A percentile compares a stretch with the other conserved stretches of the same genome.
These are phyloP conservation scores for Pseudomyrmex sp. DNA, from an alignment of 1,140 invertebrate genomes.

Conservation along the genomic window DNA sequence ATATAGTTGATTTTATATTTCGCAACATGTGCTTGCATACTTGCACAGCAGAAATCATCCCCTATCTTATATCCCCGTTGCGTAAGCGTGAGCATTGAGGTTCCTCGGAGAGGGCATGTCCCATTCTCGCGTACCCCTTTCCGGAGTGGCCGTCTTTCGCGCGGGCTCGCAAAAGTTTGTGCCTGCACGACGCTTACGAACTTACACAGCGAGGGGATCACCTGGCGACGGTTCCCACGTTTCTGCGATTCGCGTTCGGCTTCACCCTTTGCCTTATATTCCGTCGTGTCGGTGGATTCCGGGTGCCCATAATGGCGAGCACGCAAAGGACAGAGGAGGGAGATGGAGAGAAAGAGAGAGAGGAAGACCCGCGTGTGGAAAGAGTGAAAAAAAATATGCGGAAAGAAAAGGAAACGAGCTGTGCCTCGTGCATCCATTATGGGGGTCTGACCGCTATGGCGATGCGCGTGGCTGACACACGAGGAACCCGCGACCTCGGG, in stretches of 20 bases:
- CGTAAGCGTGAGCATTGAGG: conserved; percentile 7
- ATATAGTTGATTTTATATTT: background rate
- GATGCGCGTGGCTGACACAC: conserved; percentile 84
- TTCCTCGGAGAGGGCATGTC: conserved; percentile 50
- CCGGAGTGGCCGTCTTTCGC: conserved; percentile 68
- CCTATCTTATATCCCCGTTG: conserved; percentile 13
- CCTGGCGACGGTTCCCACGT: conserved; percentile 85
- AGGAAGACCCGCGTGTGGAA: conserved; percentile 42
- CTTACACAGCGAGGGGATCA: conserved; percentile 76
- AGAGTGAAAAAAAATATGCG: conserved; percentile 51
- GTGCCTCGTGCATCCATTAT: conserved; percentile 83
- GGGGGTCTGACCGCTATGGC: conserved; percentile 77
- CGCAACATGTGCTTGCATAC: background rate
- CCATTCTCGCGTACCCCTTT: conserved; percentile 71
- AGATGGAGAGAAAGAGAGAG: background rate
- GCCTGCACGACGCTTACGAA: conserved; percentile 59
- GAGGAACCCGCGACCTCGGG: conserved; percentile 75
- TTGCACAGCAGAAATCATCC: conserved; percentile 20
- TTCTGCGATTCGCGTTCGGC: conserved; percentile 82
- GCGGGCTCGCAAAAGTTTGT: conserved; percentile 69
- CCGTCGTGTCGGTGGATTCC: conserved; percentile 62
- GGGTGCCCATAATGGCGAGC: conserved; percentile 63
- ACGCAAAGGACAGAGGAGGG: conserved; percentile 48
- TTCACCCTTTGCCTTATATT: conserved; percentile 77
- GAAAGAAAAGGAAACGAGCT: conserved; percentile 77